Evolutionary conservation across 2,888 invertebrate genomes (phyloP), one percentile per base, ranked within the genome.

Genomic region (Drosophila diplacantha): DNA sequence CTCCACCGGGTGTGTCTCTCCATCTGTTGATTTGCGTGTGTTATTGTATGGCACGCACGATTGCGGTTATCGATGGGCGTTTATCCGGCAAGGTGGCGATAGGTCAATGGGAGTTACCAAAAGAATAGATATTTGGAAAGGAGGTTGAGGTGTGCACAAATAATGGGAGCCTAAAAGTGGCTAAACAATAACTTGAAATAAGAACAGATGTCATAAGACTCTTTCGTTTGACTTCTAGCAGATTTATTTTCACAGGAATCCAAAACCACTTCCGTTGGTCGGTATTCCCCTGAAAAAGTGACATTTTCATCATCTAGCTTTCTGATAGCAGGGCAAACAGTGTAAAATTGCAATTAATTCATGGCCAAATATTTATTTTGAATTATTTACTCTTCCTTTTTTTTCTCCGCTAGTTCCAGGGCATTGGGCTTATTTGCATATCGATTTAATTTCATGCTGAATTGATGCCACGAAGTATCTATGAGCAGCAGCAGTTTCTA

Each of bases 391-490:
- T 47, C 39, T 5, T 38, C 26, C 5, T 22, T 32, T 18, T 16
- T 29, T 14, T 20, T 20, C 26, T 1, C 7, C 24, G 26, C 24
- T 14, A 12, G 35, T 32, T 41, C 12, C 29, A 49, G 50, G 41
- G 39, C 49, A 37, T 20, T 20, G 29, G 29, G 22, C 51, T 61
- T 50, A 61, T 62, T 62, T 63, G 61, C 63, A 62, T 62, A 52
- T 62, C 37, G 63, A 63, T 62, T 63, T 62, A 62, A 63, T 52
- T 69, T 53, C 51, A 60, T 52, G 63, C 51, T 59, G 64, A 61
- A 41, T 32, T 38, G 59, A 38, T 49, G 61, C 41, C 34, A 18
- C 41, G 47, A 38, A 55, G 59, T 32, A 46, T 46, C 44, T 46
- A 32, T 46, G 46, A 31, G 59, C 44, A 38, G 59, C 58, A 38